A percentile compares a stretch with the other conserved stretches of the same genome.
These are phyloP conservation scores for Coptodon bakossiorum DNA, from an alignment of 2,113 vertebrate species.

Conservation along the genomic window DNA sequence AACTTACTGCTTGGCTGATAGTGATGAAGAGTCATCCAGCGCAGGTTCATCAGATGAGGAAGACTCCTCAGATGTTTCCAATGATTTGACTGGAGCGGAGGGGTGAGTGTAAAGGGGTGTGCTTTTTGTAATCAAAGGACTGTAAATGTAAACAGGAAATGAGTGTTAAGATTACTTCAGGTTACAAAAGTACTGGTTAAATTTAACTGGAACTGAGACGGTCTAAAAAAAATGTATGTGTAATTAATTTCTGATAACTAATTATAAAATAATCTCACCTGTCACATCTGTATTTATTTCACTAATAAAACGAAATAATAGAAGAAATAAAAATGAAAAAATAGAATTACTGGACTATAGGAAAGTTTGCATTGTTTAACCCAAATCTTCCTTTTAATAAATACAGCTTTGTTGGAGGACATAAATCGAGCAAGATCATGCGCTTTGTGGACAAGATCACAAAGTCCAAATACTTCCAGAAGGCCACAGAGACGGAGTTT, in stretches of 20 bases:
- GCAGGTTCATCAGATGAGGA: slow-evolving; percentile 97
- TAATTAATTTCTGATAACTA: rapidly evolving
- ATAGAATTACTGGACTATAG: rapidly evolving
- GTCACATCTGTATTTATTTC: not conserved
- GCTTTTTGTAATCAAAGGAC: not conserved
- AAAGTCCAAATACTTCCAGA: slow-evolving; percentile 97
- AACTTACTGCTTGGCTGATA: slow-evolving; percentile 91
- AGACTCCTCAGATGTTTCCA: slow-evolving; percentile 81
- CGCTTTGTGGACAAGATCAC: slow-evolving; percentile 96
- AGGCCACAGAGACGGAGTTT: slow-evolving; percentile 95
- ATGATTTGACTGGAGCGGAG: slow-evolving; percentile 76
- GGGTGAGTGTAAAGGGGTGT: slow-evolving; percentile 70
- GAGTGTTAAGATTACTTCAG: rapidly evolving
- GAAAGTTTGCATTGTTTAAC: not conserved
- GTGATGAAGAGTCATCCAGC: slow-evolving; percentile 96
- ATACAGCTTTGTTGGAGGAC: slow-evolving; percentile 79
- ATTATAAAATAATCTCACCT: not conserved
- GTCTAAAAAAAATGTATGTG: not conserved
- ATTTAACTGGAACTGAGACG: not conserved
- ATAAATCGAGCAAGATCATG: slow-evolving; percentile 93
- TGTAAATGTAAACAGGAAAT: not conserved
- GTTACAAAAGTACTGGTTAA: not conserved
- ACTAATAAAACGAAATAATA: not conserved
- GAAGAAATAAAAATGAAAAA: not conserved
- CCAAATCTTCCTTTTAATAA: not conserved